phyloP scores from a whole-genome alignment of 2,113 vertebrate species.

The Abramis brama region DNA sequence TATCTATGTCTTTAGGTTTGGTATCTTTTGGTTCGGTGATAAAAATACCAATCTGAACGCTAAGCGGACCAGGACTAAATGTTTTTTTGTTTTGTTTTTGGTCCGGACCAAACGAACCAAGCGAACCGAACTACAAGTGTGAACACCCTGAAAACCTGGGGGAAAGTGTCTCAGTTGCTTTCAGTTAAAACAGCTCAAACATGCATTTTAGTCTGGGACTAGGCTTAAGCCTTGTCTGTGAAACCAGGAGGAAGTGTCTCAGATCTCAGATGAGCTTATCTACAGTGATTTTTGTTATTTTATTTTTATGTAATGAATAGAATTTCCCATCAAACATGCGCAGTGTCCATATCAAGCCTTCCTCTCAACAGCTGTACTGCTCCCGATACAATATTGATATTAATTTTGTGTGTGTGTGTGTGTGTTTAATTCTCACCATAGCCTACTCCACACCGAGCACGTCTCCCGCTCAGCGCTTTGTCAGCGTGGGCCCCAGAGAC shows the following conservation, averaged over 20 bases:
- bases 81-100: no score
- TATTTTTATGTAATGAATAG: conserved; percentile 12
- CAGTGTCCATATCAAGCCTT: conserved; percentile 31
- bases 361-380: conserved; percentile 19
- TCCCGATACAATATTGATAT: conserved; percentile 37
- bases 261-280: conserved; percentile 14
- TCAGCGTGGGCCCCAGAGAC: conserved; percentile 98
- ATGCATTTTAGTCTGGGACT: no score
- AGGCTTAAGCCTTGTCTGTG: no score
- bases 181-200: no score
- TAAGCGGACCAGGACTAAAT: no score
- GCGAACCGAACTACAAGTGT: no score
- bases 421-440: conserved; percentile 75
- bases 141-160: no score
- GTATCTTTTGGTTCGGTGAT: no score
- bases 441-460: conserved; percentile 99
- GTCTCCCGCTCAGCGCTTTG: conserved; percentile 98
- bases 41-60: no score
- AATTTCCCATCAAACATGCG: conserved; percentile 19
- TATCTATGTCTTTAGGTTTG: no score
- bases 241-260: not conserved
- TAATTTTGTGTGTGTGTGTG: conserved; percentile 11
- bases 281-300: not conserved
- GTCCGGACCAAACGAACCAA: no score
- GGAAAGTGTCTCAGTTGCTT: no score